Percentiles rank a stretch among this genome's conserved stretches.
Conservation (phyloP, 2,888 invertebrate genomes). For the Patella caerulea region DNA sequence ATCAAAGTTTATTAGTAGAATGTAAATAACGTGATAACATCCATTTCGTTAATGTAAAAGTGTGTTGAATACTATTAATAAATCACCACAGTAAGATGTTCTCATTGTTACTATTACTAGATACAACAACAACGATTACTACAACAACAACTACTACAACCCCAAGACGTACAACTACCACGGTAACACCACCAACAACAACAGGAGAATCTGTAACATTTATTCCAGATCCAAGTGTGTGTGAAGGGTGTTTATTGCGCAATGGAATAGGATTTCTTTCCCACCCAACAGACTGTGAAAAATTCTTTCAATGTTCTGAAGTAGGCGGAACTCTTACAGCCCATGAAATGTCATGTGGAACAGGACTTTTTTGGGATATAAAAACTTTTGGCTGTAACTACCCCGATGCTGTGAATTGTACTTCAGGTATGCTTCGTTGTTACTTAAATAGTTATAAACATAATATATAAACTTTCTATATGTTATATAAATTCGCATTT, state of each 20-base stretch:
- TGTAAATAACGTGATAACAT: no score
- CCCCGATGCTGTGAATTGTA: slow-evolving; percentile 29
- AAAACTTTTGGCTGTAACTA: slow-evolving; percentile 31
- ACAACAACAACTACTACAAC: neutral
- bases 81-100: no score
- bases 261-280: slow-evolving; percentile 42
- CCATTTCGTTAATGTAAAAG: no score
- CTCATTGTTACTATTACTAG: neutral
- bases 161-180: neutral
- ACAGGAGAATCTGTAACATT: neutral
- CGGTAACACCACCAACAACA: neutral
- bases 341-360: slow-evolving; percentile 32
- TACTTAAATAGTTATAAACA: no score
- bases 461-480: no score
- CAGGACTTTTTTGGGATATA: slow-evolving; percentile 42
- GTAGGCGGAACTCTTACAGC: slow-evolving; percentile 18
- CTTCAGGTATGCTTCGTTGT: slow-evolving; percentile 23
- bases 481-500: no score
- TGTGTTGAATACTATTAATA: no score
- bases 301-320: slow-evolving; percentile 40
- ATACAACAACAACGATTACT: neutral
- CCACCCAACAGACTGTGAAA: slow-evolving; percentile 34
- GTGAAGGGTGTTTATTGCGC: slow-evolving; percentile 32
- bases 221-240: slow-evolving; percentile 33
- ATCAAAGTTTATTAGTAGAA: no score